Base-by-base conservation (phyloP, 2,888 invertebrate genomes). In the Pocota personata region DNA sequence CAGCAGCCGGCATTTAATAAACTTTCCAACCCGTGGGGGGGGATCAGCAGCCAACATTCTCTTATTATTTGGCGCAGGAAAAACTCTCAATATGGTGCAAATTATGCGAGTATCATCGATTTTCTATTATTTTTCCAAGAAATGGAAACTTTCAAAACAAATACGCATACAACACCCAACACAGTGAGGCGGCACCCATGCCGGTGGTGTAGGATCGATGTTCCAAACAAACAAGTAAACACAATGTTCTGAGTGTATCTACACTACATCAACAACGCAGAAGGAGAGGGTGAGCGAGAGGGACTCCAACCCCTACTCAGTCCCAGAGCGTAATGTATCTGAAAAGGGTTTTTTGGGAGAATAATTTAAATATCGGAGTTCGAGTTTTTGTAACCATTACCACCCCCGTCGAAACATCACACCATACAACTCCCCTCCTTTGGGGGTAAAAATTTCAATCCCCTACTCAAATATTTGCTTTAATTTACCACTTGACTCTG, bases 401-500 rank as follows among this genome's bases (percentile, higher is more conserved):
- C 69, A 43, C n/a, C n/a, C n/a, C n/a, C n/a, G n/a, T n/a, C n/a
- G n/a, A n/a, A n/a, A n/a, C n/a, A n/a, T n/a, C n/a, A n/a, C n/a
- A n/a, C 57, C 27, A 48, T 21, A 7, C 21, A 14, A 8, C 14
- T 32, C 30, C 8, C n/a, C 5, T 16, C 43, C 2, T 1, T 14
- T 3, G n/a, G 37, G 8, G 43, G 14, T 30, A 35, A 57, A 16
- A 57, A 16, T 64, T 72, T 58, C 71, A 57, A 57, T 66, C 62
- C 57, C 57, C 48, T 64, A 27, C 37, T 62, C 78, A 79, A 73
- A 82, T 75, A 75, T 80, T 73, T 80, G 66, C 73, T 80, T 67
- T 52, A 73, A 80, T 73, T 80, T 80, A 64, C 66, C 73, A 80
- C 66, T 80, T 80, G 73, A 67, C 80, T 80, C 67, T 52, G 58